phyloP scores from a whole-genome alignment of 1,140 invertebrate species.

The Papilio machaon region DNA sequence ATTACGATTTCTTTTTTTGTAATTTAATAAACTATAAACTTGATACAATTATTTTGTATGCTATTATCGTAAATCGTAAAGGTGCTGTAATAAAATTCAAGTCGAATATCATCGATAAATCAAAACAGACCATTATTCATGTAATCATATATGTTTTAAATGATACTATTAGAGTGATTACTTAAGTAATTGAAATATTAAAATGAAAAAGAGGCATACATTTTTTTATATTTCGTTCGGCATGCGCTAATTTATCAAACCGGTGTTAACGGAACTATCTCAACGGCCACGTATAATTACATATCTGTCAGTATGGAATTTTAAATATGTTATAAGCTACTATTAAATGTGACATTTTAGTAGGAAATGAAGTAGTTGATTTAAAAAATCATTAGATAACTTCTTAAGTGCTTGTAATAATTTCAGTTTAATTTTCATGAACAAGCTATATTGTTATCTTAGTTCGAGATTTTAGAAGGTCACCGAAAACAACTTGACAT shows the following conservation, averaged over 20 bases:
- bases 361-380: not conserved
- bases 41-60: constrained; percentile 19
- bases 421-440: too few species aligned
- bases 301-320: constrained; percentile 12
- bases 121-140: constrained; percentile 26
- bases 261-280: constrained; percentile 24
- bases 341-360: constrained; percentile 14
- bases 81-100: constrained; percentile 7
- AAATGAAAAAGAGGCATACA: constrained; percentile 5
- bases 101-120: constrained; percentile 18
- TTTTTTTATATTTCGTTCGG: constrained; percentile 6
- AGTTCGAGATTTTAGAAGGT: too few species aligned
- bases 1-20: not conserved
- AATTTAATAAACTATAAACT: constrained; percentile 19
- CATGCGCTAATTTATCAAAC: constrained; percentile 20
- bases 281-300: not conserved
- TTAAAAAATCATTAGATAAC: not conserved
- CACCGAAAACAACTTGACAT: too few species aligned
- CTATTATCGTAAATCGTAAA: constrained; percentile 30
- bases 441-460: too few species aligned
- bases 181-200: constrained; percentile 32
- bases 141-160: constrained; percentile 23
- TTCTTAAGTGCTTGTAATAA: not conserved
- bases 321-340: not conserved
- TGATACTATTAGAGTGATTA: constrained; percentile 31